Evolutionary conservation across 2,797 vertebrate species (phyloP), one percentile per base, ranked within the genome.

Genomic region (Jordanella pulchra): DNA sequence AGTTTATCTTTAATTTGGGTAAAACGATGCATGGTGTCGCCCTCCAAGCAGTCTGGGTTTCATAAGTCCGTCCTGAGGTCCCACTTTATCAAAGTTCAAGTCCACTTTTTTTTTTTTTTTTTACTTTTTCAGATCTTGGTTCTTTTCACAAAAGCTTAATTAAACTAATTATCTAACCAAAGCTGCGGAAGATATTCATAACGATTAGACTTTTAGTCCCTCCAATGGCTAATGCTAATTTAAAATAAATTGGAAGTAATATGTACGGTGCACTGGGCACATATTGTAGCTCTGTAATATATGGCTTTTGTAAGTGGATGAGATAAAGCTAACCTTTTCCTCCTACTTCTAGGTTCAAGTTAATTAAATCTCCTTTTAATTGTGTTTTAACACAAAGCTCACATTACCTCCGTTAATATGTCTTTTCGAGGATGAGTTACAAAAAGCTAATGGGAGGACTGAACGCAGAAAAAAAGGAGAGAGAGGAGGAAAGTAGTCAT

Each of bases 341-440:
- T 92, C 90, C 90, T 93, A 95, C 95, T 93, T 93, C 93, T 93
- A 95, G 94, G 95, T 96, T 95, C 93, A 95, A 96, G 95, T 97
- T 98, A 98, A 99, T 98, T 98, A 97, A 96, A 97, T 97, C 77
- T 89, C 95, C 89, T 74, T 97, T 95, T 97, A 97, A 98, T 97
- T 98, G 96, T 95, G 94, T 95, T 96, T 96, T 95, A 94, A 95
- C 94, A 96, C 95, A 96, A 96, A 97, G 93, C 91, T 89, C 88
- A 94, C 93, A 94, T 96, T 96, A 91, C 95, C 91, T 83, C 93
- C 85, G 91, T 94, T 93, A 96, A 96, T 95, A 94, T 91, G 91
- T 95, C 89, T 96, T 94, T 94, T 94, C 92, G 90, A 94, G 92
- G 92, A 90, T 71, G 84, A 93, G 77, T 63, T 47, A 50, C 80